Percentiles rank a stretch among this genome's conserved stretches.
Evolutionary conservation across 2,797 vertebrate species (phyloP).

Genomic region (Alca torda): DNA sequence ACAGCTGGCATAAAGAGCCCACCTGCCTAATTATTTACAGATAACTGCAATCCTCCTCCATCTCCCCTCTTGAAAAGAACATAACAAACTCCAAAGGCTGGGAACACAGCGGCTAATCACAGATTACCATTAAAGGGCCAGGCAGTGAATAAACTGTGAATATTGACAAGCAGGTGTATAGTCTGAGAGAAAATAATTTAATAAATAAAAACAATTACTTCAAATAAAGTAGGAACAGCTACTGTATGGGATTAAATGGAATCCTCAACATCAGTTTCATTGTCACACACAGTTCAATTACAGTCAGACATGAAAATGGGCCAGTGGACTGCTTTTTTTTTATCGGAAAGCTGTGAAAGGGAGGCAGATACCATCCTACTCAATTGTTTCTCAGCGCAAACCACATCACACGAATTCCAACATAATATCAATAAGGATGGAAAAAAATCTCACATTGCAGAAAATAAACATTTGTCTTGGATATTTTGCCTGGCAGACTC

Average conservation of each 20-base stretch:
- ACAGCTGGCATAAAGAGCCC: background rate
- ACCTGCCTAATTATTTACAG: slow-evolving; percentile 32
- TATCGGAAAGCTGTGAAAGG: background rate
- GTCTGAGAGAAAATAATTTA: background rate
- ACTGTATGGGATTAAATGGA: background rate
- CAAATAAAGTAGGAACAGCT: background rate
- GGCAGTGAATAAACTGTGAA: background rate
- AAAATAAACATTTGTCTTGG: background rate
- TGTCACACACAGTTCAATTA: background rate
- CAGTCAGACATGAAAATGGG: background rate
- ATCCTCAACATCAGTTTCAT: background rate
- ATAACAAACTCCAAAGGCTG: background rate
- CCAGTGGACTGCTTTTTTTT: background rate
- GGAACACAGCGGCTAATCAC: background rate
- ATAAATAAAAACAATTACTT: background rate
- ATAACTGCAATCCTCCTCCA: background rate
- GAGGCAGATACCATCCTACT: background rate
- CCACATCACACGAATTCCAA: background rate
- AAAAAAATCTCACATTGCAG: background rate
- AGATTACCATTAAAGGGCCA: background rate
- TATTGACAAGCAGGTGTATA: background rate
- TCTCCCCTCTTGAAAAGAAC: background rate
- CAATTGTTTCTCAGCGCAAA: background rate
- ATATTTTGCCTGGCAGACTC: background rate
- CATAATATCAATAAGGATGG: background rate